These are phyloP conservation scores for Thrips palmi DNA, from an alignment of 1,140 invertebrate species.

Conservation along the genomic window DNA sequence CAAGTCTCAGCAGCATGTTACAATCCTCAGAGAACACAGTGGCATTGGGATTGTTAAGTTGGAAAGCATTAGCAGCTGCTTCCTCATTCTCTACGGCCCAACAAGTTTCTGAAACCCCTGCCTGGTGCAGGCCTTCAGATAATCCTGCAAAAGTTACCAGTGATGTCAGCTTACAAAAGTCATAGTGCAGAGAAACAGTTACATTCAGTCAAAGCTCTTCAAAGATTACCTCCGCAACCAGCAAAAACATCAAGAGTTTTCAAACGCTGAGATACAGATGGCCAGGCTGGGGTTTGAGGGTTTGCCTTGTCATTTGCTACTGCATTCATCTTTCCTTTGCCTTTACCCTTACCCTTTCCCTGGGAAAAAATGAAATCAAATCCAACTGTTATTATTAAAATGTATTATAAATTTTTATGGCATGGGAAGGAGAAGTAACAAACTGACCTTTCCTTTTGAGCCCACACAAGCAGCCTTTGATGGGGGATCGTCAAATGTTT, in stretches of 20 bases:
- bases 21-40: constrained; percentile 68
- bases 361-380: constrained; percentile 13
- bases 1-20: constrained; percentile 46
- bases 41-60: constrained; percentile 53
- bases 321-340: constrained; percentile 33
- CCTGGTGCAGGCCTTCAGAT: constrained; percentile 50
- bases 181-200: constrained; percentile 3
- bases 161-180: constrained; percentile 2
- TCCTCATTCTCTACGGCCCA: constrained; percentile 76
- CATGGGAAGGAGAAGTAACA: background rate
- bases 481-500: constrained; percentile 42
- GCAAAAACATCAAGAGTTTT: constrained; percentile 70
- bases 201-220: background rate
- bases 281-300: constrained; percentile 20
- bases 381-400: background rate
- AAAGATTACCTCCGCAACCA: constrained; percentile 55
- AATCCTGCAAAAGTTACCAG: constrained; percentile 22
- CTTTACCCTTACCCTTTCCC: constrained; percentile 46
- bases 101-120: constrained; percentile 42
- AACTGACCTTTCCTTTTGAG: constrained; percentile 32
- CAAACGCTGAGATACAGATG: constrained; percentile 28
- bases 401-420: background rate
- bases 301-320: constrained; percentile 14
- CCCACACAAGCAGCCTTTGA: constrained; percentile 35
- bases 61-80: constrained; percentile 59